These are phyloP conservation scores for Hydropotes inermis DNA, from an alignment of 2,113 vertebrate species.

Conservation along the genomic window DNA sequence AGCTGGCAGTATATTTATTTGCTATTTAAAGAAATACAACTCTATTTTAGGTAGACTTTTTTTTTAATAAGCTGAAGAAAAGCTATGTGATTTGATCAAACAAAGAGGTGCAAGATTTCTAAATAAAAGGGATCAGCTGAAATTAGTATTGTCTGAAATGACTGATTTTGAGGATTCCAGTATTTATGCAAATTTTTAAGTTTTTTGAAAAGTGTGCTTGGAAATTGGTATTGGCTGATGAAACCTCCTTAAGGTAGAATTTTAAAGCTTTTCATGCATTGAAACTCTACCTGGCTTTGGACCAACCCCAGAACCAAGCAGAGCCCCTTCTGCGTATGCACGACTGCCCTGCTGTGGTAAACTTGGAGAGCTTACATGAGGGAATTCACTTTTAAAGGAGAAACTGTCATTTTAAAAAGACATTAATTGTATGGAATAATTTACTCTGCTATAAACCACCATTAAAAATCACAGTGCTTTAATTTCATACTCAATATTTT, in stretches of 20 bases:
- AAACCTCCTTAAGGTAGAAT: constrained; percentile 50
- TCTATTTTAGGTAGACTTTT: constrained; percentile 70
- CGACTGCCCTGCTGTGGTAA: background rate
- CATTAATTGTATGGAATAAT: constrained; percentile 58
- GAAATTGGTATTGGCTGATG: constrained; percentile 31
- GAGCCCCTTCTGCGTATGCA: constrained; percentile 41
- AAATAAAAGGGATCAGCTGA: constrained; percentile 58
- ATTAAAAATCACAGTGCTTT: constrained; percentile 47
- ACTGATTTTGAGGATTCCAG: constrained; percentile 51
- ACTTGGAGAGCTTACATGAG: constrained; percentile 15
- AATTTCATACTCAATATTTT: constrained; percentile 70
- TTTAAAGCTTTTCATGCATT: constrained; percentile 25
- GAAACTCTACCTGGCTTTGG: constrained; percentile 73
- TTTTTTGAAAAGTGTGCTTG: background rate
- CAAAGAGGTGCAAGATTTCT: constrained; percentile 18
- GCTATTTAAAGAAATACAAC: constrained; percentile 80
- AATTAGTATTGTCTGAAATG: constrained; percentile 46
- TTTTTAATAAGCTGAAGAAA: constrained; percentile 70
- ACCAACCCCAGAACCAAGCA: constrained; percentile 75
- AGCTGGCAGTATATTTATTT: constrained; percentile 72
- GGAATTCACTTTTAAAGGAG: constrained; percentile 55
- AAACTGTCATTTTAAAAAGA: constrained; percentile 59
- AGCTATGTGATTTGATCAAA: constrained; percentile 50
- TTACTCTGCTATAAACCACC: constrained; percentile 70
- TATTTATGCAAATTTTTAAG: constrained; percentile 62